Conservation (phyloP, 2,797 vertebrate genomes). For the Microctenopoma stevenorrisi region DNA sequence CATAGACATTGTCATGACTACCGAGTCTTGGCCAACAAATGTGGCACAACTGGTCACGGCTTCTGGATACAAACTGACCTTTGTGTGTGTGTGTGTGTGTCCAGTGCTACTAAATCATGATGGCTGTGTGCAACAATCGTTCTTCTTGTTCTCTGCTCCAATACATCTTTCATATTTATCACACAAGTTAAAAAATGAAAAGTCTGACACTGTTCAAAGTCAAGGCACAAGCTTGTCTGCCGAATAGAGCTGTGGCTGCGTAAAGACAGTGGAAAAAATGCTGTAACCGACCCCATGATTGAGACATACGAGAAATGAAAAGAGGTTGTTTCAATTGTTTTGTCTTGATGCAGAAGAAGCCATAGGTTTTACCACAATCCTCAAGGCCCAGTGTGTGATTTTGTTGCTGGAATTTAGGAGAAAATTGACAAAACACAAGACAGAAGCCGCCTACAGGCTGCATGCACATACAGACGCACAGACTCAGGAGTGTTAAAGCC, state of each 20-base stretch:
- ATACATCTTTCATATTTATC: slow-evolving; percentile 39
- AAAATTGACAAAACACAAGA: slow-evolving; percentile 1
- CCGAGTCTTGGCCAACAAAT: slow-evolving; percentile 31
- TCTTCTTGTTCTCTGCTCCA: slow-evolving; percentile 40
- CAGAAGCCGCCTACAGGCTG: slow-evolving; percentile 11
- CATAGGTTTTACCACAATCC: background rate
- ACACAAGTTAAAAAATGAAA: slow-evolving; percentile 1
- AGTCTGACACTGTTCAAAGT: slow-evolving; percentile 4
- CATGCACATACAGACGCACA: background rate
- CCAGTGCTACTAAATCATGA: slow-evolving; percentile 16
- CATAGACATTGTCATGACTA: slow-evolving; percentile 16
- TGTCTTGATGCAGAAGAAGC: background rate
- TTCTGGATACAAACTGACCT: slow-evolving; percentile 15
- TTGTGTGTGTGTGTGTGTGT: slow-evolving; percentile 6
- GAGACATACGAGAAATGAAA: background rate
- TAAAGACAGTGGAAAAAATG: background rate
- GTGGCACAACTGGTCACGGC: slow-evolving; percentile 25
- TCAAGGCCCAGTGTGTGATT: slow-evolving; percentile 1
- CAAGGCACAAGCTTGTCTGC: slow-evolving; percentile 11
- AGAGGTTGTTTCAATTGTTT: background rate
- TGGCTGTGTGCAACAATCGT: slow-evolving; percentile 46
- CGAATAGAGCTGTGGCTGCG: background rate
- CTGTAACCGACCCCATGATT: background rate
- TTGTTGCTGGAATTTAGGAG: slow-evolving; percentile 14
- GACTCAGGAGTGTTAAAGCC: slow-evolving; percentile 25